phyloP scores from a whole-genome alignment of 35 echinoderm and acorn worm genomes.

The Eucidaris tribuloides region DNA sequence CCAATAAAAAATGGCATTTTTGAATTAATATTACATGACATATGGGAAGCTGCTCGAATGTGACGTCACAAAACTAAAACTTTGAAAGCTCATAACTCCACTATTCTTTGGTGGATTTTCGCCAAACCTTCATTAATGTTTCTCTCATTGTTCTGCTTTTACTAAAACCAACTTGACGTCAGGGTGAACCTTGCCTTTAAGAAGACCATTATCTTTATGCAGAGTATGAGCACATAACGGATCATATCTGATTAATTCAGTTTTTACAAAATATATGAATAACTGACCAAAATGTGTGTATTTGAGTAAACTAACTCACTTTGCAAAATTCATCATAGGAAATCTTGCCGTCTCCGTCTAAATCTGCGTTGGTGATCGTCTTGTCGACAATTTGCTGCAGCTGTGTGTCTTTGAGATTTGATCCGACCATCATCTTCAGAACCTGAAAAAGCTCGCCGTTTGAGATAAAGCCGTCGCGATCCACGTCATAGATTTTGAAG shows the following conservation, averaged over 20 bases:
- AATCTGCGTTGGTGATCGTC: conserved; percentile 97
- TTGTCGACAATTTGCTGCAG: conserved; percentile 99
- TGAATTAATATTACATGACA: too few relatives aligned
- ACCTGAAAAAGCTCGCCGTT: conserved; percentile 98
- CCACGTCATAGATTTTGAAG: conserved; percentile 99
- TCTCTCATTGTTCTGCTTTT: too few relatives aligned
- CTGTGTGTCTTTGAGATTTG: conserved; percentile 96
- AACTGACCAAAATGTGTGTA: neutral
- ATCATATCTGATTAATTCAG: neutral
- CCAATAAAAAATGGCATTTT: too few relatives aligned
- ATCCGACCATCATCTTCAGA: conserved; percentile 99
- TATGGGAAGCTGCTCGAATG: too few relatives aligned
- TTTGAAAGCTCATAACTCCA: too few relatives aligned
- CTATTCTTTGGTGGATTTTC: too few relatives aligned
- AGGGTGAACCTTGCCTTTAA: neutral
- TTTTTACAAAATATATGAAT: neutral
- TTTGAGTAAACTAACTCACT: conserved; percentile 47
- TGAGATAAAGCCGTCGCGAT: conserved; percentile 95
- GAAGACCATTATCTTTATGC: neutral
- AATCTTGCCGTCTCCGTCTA: conserved; percentile 92
- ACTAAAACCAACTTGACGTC: neutral
- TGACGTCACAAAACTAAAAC: too few relatives aligned
- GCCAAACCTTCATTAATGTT: too few relatives aligned
- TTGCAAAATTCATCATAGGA: conserved; percentile 96
- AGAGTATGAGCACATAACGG: too few relatives aligned